These are phyloP conservation scores for Grammomys surdaster DNA, from an alignment of 2,113 vertebrate genomes.

Conservation along the genomic window DNA sequence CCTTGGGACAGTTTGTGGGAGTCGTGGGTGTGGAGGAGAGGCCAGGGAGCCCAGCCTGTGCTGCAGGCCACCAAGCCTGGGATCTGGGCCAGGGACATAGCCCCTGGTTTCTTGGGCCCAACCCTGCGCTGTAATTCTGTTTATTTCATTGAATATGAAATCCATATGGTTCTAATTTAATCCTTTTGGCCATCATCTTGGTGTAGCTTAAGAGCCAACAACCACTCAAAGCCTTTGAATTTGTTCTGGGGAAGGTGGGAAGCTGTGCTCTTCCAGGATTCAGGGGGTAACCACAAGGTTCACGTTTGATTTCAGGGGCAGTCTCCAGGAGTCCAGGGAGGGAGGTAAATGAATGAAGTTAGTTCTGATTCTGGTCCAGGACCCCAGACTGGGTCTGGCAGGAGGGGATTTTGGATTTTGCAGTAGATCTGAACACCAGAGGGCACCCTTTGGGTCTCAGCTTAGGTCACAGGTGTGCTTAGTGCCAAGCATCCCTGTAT, in stretches of 20 bases:
- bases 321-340: not conserved
- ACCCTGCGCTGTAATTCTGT: slow-evolving; percentile 70
- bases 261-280: slow-evolving; percentile 49
- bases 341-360: not conserved
- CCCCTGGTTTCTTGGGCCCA: slow-evolving; percentile 62
- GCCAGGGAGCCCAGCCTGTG: not conserved
- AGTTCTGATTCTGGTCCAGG: not conserved
- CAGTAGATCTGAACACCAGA: not conserved
- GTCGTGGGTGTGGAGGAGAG: not conserved
- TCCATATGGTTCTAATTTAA: slow-evolving; percentile 81
- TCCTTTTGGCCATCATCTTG: slow-evolving; percentile 70
- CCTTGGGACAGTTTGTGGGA: slow-evolving; percentile 26
- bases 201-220: slow-evolving; percentile 41
- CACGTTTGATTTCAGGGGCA: not conserved
- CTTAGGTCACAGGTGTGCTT: too few relatives aligned
- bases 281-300: not conserved
- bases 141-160: slow-evolving; percentile 74
- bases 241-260: slow-evolving; percentile 58
- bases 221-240: slow-evolving; percentile 68
- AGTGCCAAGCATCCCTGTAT: not conserved
- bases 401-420: not conserved
- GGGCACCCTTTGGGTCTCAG: not conserved
- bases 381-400: not conserved
- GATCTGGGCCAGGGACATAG: slow-evolving; percentile 51
- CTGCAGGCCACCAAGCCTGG: slow-evolving; percentile 57